Percentiles rank a stretch among this genome's conserved stretches.
phyloP scores from a whole-genome alignment of 2,888 invertebrate species.

The Chaitophorus viminalis region DNA sequence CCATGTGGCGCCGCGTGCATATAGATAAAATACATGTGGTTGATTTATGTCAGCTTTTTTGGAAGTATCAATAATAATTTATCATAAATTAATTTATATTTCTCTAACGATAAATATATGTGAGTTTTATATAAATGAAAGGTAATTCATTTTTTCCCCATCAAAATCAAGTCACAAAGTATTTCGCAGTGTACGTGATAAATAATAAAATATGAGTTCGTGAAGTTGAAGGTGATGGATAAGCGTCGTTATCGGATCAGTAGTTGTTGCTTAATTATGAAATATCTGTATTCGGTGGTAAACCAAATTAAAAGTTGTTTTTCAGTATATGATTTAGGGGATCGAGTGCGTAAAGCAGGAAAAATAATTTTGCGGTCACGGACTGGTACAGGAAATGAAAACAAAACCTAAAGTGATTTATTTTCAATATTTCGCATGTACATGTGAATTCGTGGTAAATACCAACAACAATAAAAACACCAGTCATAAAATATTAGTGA shows the following conservation, averaged over 20 bases:
- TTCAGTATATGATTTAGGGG: background rate
- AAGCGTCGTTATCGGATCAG: background rate
- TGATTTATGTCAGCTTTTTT: background rate
- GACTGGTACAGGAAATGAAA: too few relatives aligned
- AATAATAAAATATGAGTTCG: background rate
- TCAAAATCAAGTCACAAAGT: background rate
- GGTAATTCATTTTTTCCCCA: background rate
- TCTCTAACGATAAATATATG: background rate
- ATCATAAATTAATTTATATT: background rate
- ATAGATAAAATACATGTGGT: background rate
- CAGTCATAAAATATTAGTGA: too few relatives aligned
- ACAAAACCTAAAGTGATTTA: too few relatives aligned
- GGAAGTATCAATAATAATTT: background rate
- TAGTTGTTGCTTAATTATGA: background rate
- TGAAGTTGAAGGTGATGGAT: background rate
- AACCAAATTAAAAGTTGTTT: background rate
- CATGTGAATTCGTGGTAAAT: too few relatives aligned
- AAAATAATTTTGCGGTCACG: background rate
- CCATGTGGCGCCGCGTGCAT: background rate
- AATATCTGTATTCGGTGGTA: background rate
- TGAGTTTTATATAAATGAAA: background rate
- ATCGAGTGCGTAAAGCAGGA: background rate
- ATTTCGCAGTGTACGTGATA: background rate
- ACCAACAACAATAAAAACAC: too few relatives aligned
- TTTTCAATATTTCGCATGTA: too few relatives aligned